These are phyloP conservation scores for Colaptes auratus DNA, from an alignment of 2,113 vertebrate genomes.

Conservation along the genomic window DNA sequence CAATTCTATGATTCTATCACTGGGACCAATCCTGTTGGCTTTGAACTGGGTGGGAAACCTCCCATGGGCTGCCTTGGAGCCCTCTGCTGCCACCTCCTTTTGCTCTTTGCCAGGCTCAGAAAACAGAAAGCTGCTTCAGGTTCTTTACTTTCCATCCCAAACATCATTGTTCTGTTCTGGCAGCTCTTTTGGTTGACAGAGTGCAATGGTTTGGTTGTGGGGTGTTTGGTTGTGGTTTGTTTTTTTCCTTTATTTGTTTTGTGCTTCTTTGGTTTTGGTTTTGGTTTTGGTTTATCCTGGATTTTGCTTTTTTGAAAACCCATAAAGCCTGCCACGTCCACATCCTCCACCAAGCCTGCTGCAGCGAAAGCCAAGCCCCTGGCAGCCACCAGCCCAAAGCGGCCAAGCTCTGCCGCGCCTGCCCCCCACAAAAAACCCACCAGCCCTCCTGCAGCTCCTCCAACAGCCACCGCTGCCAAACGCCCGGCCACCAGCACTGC, in stretches of 20 bases:
- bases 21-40: background rate
- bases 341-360: conserved; percentile 74
- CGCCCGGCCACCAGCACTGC: conserved; percentile 57
- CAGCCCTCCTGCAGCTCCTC: conserved; percentile 72
- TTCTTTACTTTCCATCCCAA: conserved; percentile 35
- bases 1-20: background rate
- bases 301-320: conserved; percentile 60
- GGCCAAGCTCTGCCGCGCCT: conserved; percentile 72
- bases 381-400: conserved; percentile 73
- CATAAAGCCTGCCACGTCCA: conserved; percentile 76
- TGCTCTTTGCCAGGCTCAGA: conserved; percentile 35
- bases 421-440: conserved; percentile 84
- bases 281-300: conserved; percentile 35
- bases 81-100: background rate
- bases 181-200: conserved; percentile 69
- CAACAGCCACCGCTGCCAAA: conserved; percentile 70
- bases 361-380: conserved; percentile 77
- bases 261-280: conserved; percentile 58
- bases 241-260: background rate
- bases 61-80: fast-evolving
- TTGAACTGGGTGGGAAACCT: background rate
- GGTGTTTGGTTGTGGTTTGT: conserved; percentile 45
- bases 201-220: conserved; percentile 70
- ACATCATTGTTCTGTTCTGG: conserved; percentile 38
- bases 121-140: conserved; percentile 58